Conservation (phyloP, 2,113 vertebrate species). For the Mormyrus iriodes region DNA sequence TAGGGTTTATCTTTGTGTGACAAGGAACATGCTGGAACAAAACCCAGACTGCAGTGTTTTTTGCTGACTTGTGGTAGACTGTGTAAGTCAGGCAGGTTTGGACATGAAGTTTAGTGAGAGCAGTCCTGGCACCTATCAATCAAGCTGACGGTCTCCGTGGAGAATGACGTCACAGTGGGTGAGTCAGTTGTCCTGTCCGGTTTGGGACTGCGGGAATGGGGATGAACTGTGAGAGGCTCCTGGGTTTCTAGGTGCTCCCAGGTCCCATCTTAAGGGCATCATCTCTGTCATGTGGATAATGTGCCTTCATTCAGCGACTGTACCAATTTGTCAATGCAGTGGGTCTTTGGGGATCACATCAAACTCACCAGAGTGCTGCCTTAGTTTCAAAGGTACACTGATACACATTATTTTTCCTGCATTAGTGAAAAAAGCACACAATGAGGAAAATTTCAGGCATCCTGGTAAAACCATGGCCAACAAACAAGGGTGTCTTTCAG, state of each 20-base stretch:
- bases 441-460: background rate
- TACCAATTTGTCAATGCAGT: background rate
- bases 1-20: background rate
- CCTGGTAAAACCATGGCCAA: background rate
- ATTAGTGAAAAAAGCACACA: background rate
- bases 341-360: background rate
- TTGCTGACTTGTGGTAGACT: background rate
- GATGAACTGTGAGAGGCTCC: slow-evolving; percentile 15
- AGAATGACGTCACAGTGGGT: slow-evolving; percentile 42
- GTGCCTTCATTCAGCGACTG: background rate
- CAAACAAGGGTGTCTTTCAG: background rate
- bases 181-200: slow-evolving; percentile 28
- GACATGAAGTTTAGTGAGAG: background rate
- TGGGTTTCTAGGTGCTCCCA: slow-evolving; percentile 26
- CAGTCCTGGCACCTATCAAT: slow-evolving; percentile 49
- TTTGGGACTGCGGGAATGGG: slow-evolving; percentile 17
- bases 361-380: background rate
- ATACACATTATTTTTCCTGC: background rate
- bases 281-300: background rate
- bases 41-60: background rate
- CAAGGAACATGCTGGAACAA: background rate
- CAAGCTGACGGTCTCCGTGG: slow-evolving; percentile 42
- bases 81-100: slow-evolving; percentile 14
- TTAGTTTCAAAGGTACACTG: background rate
- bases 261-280: background rate